Evolutionary conservation across 2,113 vertebrate genomes (phyloP).

Genomic region (Cnemophilus loriae): DNA sequence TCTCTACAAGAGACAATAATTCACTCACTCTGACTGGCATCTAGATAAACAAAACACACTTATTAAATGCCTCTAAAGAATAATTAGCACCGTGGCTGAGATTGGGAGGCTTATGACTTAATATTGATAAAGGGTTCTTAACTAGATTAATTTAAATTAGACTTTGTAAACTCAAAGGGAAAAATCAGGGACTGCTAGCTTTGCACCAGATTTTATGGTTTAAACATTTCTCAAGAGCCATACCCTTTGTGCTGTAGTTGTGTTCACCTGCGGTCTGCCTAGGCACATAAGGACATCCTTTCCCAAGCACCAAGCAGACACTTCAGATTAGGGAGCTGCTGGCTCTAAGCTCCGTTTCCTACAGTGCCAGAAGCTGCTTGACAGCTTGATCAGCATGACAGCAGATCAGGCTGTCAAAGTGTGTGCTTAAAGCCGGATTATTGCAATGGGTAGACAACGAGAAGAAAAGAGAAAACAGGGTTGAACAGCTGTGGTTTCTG

Average conservation of each 20-base stretch:
- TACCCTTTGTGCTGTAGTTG: background rate
- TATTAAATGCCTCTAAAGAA: background rate
- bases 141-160: background rate
- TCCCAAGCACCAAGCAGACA: background rate
- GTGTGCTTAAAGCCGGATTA: background rate
- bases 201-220: background rate
- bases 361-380: background rate
- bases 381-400: conserved; percentile 17
- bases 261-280: background rate
- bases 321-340: background rate
- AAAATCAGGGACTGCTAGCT: background rate
- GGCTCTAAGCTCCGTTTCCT: background rate
- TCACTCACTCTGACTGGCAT: background rate
- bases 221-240: background rate
- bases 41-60: background rate
- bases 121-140: background rate
- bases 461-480: background rate
- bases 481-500: background rate
- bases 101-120: background rate
- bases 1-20: background rate
- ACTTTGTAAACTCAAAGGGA: background rate
- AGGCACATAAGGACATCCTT: background rate
- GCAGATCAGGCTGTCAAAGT: background rate
- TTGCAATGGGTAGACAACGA: background rate
- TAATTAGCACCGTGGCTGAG: background rate